Evolutionary conservation across 2,797 vertebrate genomes (phyloP).

Genomic region (Scarus forsteni): DNA sequence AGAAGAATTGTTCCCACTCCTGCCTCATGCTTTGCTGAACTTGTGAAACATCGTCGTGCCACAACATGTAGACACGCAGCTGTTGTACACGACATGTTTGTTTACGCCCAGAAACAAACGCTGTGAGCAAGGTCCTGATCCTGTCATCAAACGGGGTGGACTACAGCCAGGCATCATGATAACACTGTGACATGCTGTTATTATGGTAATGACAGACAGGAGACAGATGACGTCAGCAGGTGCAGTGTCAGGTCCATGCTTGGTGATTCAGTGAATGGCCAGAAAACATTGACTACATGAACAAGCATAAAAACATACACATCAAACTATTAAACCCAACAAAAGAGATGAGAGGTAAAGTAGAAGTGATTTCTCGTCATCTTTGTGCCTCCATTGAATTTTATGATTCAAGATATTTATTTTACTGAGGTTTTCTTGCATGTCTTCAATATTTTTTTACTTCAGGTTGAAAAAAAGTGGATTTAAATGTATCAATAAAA

Average conservation of each 20-base stretch:
- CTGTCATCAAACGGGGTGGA: constrained; percentile 54
- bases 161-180: constrained; percentile 23
- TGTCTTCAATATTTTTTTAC: too few species aligned
- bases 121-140: constrained; percentile 11
- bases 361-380: too few species aligned
- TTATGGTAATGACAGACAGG: constrained; percentile 38
- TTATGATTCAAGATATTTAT: too few species aligned
- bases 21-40: constrained; percentile 34
- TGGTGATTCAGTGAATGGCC: not conserved
- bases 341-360: too few species aligned
- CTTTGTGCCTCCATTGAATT: too few species aligned
- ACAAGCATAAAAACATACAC: too few species aligned
- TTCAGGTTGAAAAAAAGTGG: too few species aligned
- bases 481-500: too few species aligned
- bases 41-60: constrained; percentile 42
- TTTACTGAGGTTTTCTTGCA: too few species aligned
- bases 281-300: too few species aligned
- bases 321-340: too few species aligned
- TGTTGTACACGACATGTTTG: constrained; percentile 17
- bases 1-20: constrained; percentile 13
- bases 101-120: constrained; percentile 33
- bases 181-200: constrained; percentile 35
- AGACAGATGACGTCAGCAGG: constrained; percentile 10
- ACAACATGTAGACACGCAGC: constrained; percentile 59
- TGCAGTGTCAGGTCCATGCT: not conserved